A percentile compares a stretch with the other conserved stretches of the same genome.
These are phyloP conservation scores for Gymnogyps californianus DNA, from an alignment of 2,113 vertebrate genomes.

Conservation along the genomic window DNA sequence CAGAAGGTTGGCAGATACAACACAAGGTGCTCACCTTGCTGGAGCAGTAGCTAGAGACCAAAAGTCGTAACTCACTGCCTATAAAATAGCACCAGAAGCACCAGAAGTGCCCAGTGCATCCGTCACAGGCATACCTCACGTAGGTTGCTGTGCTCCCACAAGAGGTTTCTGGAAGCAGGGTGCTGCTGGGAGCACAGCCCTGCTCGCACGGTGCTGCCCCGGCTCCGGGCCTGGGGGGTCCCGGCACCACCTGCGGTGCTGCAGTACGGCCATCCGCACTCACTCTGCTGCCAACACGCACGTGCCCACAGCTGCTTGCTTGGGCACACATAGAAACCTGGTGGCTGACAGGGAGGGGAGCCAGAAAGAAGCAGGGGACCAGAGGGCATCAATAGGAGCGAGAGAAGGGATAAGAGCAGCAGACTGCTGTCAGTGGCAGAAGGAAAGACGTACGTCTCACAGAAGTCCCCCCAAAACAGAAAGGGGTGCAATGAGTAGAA, in stretches of 20 bases:
- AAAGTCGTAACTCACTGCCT: neutral
- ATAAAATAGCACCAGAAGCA: neutral
- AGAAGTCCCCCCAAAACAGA: neutral
- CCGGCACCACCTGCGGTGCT: rapidly evolving
- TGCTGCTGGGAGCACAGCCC: neutral
- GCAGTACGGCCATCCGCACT: rapidly evolving
- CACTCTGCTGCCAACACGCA: neutral
- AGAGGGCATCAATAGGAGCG: neutral
- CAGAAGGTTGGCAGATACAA: neutral
- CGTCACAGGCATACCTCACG: neutral
- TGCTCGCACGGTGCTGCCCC: rapidly evolving
- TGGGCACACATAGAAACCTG: neutral
- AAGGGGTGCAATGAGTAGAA: neutral
- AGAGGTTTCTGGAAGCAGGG: neutral
- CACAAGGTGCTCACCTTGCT: neutral
- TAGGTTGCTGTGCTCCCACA: neutral
- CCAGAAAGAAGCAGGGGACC: neutral
- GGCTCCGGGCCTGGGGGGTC: neutral
- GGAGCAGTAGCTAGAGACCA: neutral
- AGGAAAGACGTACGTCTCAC: neutral
- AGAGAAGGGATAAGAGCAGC: neutral
- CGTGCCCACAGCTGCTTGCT: neutral
- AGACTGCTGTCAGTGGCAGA: neutral
- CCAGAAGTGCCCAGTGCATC: neutral
- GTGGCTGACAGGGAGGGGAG: neutral